Conservation (phyloP, 2,888 invertebrate species). For the Dynastes grantii region DNA sequence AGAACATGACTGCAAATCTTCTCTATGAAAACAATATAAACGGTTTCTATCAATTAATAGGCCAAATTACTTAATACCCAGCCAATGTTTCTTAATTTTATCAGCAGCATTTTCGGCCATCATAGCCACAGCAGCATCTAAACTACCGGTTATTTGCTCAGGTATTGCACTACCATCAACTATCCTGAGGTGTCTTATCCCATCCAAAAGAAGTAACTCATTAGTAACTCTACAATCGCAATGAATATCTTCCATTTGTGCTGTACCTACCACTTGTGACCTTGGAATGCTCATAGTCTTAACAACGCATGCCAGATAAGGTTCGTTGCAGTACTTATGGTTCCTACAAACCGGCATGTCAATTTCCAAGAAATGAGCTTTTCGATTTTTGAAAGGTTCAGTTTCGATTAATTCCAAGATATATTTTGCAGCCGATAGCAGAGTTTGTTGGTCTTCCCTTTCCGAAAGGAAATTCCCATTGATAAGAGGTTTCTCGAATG, state of each 20-base stretch:
- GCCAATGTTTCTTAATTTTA: slow-evolving; percentile 67
- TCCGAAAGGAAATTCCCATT: slow-evolving; percentile 77
- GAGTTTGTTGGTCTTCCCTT: slow-evolving; percentile 72
- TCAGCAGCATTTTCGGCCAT: slow-evolving; percentile 73
- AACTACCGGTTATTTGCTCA: slow-evolving; percentile 66
- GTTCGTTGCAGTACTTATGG: slow-evolving; percentile 65
- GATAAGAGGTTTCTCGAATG: slow-evolving; percentile 63
- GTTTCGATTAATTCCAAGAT: slow-evolving; percentile 68
- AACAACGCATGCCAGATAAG: slow-evolving; percentile 74
- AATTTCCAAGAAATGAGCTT: slow-evolving; percentile 66
- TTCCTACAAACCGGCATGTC: slow-evolving; percentile 67
- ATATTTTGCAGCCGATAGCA: slow-evolving; percentile 72
- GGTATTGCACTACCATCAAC: slow-evolving; percentile 70
- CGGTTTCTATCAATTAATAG: no score
- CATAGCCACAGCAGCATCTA: slow-evolving; percentile 74
- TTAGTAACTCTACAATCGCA: slow-evolving; percentile 68
- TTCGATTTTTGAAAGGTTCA: slow-evolving; percentile 64
- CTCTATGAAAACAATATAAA: no score
- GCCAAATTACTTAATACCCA: background rate
- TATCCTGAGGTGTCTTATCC: slow-evolving; percentile 67
- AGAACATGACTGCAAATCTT: no score
- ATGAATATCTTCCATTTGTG: slow-evolving; percentile 65
- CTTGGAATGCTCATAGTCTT: slow-evolving; percentile 52
- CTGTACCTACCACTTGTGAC: slow-evolving; percentile 60
- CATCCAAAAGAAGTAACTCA: slow-evolving; percentile 68